Percentiles rank a stretch among this genome's conserved stretches.
Conservation (phyloP, 2,113 vertebrate genomes). For the Xiphias gladius region DNA sequence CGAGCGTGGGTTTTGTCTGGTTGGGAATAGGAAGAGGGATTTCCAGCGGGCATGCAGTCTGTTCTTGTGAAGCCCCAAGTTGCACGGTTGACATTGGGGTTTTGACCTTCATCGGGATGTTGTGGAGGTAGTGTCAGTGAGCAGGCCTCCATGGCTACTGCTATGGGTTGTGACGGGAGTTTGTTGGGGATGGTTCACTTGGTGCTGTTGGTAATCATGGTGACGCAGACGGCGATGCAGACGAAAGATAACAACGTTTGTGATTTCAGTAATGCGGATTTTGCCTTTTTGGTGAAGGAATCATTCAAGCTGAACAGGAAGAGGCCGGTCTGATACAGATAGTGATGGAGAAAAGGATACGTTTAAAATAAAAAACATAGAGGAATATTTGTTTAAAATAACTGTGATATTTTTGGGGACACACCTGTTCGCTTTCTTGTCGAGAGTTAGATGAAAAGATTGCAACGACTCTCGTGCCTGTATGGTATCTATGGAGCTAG, state of each 20-base stretch:
- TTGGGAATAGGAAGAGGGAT: constrained; percentile 63
- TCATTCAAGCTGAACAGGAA: background rate
- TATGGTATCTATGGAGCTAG: background rate
- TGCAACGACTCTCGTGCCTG: background rate
- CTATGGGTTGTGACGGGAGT: background rate
- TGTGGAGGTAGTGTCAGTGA: constrained; percentile 2
- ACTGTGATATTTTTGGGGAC: too few relatives aligned
- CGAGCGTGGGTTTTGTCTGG: constrained; percentile 35
- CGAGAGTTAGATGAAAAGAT: background rate
- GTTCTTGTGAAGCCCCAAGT: constrained; percentile 58
- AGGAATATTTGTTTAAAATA: background rate
- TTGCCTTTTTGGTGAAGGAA: background rate
- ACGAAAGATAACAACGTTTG: background rate
- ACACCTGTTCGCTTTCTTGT: too few relatives aligned
- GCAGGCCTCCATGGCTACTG: background rate
- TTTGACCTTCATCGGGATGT: constrained; percentile 61
- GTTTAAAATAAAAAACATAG: background rate
- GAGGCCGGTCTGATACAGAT: too few relatives aligned
- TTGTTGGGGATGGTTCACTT: background rate
- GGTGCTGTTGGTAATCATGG: background rate
- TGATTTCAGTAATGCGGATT: too few relatives aligned
- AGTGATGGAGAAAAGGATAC: background rate
- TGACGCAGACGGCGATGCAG: background rate
- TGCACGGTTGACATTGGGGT: constrained; percentile 64
- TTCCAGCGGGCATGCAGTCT: constrained; percentile 66